phyloP scores from a whole-genome alignment of 2,113 vertebrate genomes.

The Passer domesticus region DNA sequence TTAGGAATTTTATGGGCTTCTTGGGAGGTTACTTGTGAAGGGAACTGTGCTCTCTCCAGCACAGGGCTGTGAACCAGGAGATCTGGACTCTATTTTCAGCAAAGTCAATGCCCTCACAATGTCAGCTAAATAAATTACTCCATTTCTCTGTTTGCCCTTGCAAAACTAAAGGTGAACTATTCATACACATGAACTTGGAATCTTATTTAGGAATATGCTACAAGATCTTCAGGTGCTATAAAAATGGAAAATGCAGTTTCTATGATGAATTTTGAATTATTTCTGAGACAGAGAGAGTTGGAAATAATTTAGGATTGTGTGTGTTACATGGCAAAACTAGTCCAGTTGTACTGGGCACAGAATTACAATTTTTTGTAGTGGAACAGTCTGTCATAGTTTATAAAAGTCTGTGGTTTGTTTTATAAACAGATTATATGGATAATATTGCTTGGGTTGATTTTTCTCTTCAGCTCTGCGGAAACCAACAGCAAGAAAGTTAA shows the following conservation, averaged over 20 bases:
- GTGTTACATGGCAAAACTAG: background rate
- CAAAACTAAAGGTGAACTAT: conserved; percentile 3
- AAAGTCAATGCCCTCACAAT: conserved; percentile 3
- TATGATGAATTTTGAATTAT: background rate
- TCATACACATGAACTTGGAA: background rate
- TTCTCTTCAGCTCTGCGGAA: background rate
- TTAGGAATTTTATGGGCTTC: conserved; percentile 58
- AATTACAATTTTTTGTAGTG: background rate
- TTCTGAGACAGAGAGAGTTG: background rate
- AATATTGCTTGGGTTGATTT: background rate
- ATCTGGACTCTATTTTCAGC: conserved; percentile 36
- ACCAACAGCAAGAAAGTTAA: background rate
- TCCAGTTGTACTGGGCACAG: background rate
- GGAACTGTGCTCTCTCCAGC: background rate
- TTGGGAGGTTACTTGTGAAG: conserved; percentile 24
- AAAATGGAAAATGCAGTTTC: background rate
- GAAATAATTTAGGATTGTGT: background rate
- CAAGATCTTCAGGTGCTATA: background rate
- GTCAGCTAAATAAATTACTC: conserved; percentile 37
- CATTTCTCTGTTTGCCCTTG: conserved; percentile 28
- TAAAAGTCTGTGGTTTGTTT: background rate
- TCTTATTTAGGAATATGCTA: background rate
- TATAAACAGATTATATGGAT: background rate
- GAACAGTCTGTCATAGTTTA: background rate
- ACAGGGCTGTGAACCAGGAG: background rate